Evolutionary conservation across 2,888 invertebrate species (phyloP).

Genomic region (Spatulosminthurus flaviceps): DNA sequence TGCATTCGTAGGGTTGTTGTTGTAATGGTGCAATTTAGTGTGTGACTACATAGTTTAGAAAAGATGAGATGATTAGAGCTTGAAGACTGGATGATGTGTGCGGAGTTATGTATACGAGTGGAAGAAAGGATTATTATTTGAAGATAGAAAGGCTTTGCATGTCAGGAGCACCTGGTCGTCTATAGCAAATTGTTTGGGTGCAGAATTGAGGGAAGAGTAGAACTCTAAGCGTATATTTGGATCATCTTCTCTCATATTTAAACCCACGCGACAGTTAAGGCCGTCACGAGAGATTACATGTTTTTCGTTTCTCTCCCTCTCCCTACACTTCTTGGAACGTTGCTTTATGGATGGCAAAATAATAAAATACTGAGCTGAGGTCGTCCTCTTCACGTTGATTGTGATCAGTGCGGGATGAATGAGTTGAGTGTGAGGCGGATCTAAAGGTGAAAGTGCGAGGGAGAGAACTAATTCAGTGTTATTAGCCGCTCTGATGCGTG

Average conservation of each 20-base stretch:
- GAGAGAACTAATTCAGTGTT: background rate
- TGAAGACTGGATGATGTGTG: no score
- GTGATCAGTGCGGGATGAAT: background rate
- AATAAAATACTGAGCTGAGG: constrained; percentile 4
- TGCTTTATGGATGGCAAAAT: background rate
- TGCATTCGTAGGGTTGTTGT: no score
- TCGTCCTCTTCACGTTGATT: background rate
- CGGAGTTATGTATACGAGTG: no score
- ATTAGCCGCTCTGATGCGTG: background rate
- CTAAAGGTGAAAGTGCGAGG: background rate
- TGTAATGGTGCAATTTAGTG: no score
- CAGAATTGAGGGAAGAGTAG: background rate
- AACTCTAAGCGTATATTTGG: background rate
- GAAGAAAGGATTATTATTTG: background rate
- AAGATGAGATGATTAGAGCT: no score
- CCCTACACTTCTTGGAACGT: background rate
- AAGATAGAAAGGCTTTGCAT: background rate
- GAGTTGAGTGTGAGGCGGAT: background rate
- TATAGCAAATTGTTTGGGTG: background rate
- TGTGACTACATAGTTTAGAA: no score
- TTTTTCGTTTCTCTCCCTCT: background rate
- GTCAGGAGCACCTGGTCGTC: background rate
- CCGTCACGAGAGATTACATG: constrained; percentile 8
- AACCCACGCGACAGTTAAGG: background rate
- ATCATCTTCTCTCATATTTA: background rate